Percentiles rank a stretch among this genome's conserved stretches.
These are phyloP conservation scores for Cepaea hortensis DNA, from an alignment of 2,888 invertebrate species.

Conservation along the genomic window DNA sequence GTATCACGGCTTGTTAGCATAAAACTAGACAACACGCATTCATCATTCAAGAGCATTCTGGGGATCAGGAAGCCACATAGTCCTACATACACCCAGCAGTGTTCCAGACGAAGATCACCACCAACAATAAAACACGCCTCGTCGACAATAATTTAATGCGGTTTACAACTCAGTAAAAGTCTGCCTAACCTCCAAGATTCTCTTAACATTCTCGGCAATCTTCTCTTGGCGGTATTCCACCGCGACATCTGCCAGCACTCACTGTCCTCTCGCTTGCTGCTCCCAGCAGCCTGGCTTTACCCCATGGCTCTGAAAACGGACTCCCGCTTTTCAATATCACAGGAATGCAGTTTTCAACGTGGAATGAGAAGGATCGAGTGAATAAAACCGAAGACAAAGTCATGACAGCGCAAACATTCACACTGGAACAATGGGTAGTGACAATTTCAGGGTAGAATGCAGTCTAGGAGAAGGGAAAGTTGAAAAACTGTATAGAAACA, in stretches of 20 bases:
- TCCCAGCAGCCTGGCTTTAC: not conserved
- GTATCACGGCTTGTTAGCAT: no score
- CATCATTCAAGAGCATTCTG: not conserved
- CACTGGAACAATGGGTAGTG: not conserved
- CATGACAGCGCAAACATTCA: not conserved
- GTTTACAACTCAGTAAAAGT: not conserved
- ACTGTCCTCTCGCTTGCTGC: not conserved
- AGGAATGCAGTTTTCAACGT: not conserved
- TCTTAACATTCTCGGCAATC: slow-evolving; percentile 1
- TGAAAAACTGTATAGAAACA: not conserved
- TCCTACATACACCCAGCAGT: not conserved
- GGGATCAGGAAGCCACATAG: not conserved
- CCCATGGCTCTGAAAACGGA: not conserved
- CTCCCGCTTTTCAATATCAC: slow-evolving; percentile 9
- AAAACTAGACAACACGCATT: not conserved
- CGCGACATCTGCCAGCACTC: slow-evolving; percentile 28
- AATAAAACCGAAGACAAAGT: not conserved
- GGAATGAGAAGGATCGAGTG: not conserved
- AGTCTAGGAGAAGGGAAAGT: not conserved
- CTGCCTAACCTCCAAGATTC: slow-evolving; percentile 19
- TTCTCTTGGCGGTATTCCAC: slow-evolving; percentile 16
- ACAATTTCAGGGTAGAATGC: not conserved
- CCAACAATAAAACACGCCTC: not conserved
- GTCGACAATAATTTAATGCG: slow-evolving; percentile 18
- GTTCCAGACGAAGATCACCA: not conserved